Evolutionary conservation across 2,888 invertebrate species (phyloP).

Genomic region (Pemphredon lugubris): DNA sequence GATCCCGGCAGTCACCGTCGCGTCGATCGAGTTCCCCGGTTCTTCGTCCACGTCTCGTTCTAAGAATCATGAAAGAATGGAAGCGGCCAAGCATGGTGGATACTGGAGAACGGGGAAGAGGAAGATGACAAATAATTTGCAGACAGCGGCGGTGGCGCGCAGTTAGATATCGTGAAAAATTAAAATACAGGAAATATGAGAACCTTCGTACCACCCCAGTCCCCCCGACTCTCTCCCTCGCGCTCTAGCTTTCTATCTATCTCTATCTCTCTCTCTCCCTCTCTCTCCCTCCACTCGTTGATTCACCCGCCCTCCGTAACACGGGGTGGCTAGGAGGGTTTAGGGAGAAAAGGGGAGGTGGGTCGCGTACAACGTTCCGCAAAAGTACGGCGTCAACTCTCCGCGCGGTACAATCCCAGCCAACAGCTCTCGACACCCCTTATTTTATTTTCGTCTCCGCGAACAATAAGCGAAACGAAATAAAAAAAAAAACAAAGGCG

Average conservation of each 20-base stretch:
- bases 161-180: slow-evolving; percentile 63
- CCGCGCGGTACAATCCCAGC: slow-evolving; percentile 71
- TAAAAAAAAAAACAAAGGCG: slow-evolving; percentile 9
- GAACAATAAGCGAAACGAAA: slow-evolving; percentile 34
- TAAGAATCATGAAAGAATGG: slow-evolving; percentile 28
- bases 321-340: slow-evolving; percentile 77
- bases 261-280: too few relatives aligned
- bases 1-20: slow-evolving; percentile 39
- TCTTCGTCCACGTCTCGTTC: neutral
- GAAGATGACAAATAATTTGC: slow-evolving; percentile 55
- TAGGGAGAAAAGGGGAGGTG: slow-evolving; percentile 76
- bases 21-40: slow-evolving; percentile 43
- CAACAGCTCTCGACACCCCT: slow-evolving; percentile 59
- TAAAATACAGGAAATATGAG: slow-evolving; percentile 77
- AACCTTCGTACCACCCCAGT: slow-evolving; percentile 73
- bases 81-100: slow-evolving; percentile 14
- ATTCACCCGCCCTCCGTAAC: slow-evolving; percentile 70
- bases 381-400: slow-evolving; percentile 73
- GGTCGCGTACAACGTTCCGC: slow-evolving; percentile 76
- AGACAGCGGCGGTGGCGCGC: slow-evolving; percentile 27
- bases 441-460: slow-evolving; percentile 32
- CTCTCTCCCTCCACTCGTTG: slow-evolving; percentile 54
- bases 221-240: slow-evolving; percentile 49
- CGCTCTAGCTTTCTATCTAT: too few relatives aligned
- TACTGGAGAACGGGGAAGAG: slow-evolving; percentile 18